Evolutionary conservation across 1,140 invertebrate species (phyloP).

Genomic region (Rhizoglyphus robini): DNA sequence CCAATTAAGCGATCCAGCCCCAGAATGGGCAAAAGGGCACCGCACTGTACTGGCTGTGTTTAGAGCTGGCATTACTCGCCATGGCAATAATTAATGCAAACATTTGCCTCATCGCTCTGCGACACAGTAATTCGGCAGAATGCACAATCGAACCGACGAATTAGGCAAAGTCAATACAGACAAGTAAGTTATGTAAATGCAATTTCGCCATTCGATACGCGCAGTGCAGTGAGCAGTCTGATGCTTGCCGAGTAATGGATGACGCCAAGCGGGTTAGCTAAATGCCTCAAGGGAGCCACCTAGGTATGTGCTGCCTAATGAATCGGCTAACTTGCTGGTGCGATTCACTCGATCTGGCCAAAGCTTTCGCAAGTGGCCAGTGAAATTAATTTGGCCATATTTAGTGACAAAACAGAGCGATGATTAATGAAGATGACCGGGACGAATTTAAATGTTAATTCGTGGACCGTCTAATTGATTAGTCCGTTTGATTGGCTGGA

Average conservation of each 20-base stretch:
- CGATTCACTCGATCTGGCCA: not conserved
- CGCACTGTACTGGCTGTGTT: not conserved
- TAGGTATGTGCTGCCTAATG: not conserved
- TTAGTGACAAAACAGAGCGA: not conserved
- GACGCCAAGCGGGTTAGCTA: not conserved
- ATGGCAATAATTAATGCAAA: conserved; percentile 15
- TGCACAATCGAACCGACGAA: not conserved
- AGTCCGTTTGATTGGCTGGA: not conserved
- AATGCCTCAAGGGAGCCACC: conserved; percentile 8
- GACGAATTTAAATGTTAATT: conserved; percentile 12
- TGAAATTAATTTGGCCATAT: not conserved
- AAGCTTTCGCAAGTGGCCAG: not conserved
- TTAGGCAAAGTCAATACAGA: conserved; percentile 4
- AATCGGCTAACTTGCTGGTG: not conserved
- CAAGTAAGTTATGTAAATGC: not conserved
- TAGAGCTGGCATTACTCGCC: no score
- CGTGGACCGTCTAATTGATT: not conserved
- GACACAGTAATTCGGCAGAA: not conserved
- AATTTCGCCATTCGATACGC: conserved; percentile 13
- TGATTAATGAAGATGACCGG: not conserved
- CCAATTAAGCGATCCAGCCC: not conserved
- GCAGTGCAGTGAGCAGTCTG: not conserved
- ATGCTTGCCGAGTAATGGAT: not conserved
- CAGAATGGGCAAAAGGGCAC: not conserved
- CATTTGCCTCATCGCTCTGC: not conserved